Conservation (phyloP, 2,888 invertebrate species). For the Brachynemurus nebulosus region DNA sequence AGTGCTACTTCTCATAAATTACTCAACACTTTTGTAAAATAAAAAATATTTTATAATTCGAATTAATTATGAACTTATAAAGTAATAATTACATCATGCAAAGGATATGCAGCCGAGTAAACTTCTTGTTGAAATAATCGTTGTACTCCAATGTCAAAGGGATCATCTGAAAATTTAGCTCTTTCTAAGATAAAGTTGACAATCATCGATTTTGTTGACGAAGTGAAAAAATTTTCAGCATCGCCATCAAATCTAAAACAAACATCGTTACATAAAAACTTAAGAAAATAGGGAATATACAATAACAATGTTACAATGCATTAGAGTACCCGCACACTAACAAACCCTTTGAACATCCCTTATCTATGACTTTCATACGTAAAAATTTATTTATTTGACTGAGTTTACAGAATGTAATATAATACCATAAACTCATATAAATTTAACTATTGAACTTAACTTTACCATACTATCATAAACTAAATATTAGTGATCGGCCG, state of each 20-base stretch:
- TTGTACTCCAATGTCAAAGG: conserved; percentile 50
- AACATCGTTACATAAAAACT: conserved; percentile 6
- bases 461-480: too few species aligned
- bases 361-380: not conserved
- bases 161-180: conserved; percentile 44
- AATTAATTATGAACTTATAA: too few species aligned
- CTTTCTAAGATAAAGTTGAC: conserved; percentile 63
- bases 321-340: not conserved
- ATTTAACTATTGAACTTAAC: too few species aligned
- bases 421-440: too few species aligned
- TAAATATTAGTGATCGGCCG: too few species aligned
- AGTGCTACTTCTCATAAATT: too few species aligned
- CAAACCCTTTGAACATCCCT: not conserved
- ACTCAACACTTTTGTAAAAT: too few species aligned
- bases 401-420: too few species aligned
- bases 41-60: too few species aligned
- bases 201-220: conserved; percentile 48
- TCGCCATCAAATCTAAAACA: conserved; percentile 45
- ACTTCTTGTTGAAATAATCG: conserved; percentile 47
- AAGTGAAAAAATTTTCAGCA: conserved; percentile 52
- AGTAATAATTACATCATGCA: conserved; percentile 70
- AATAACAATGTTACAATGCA: not conserved
- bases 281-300: not conserved
- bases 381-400: too few species aligned
- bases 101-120: conserved; percentile 57